Base-by-base conservation (phyloP, 2,888 invertebrate genomes). In the Prenolepis imparis region DNA sequence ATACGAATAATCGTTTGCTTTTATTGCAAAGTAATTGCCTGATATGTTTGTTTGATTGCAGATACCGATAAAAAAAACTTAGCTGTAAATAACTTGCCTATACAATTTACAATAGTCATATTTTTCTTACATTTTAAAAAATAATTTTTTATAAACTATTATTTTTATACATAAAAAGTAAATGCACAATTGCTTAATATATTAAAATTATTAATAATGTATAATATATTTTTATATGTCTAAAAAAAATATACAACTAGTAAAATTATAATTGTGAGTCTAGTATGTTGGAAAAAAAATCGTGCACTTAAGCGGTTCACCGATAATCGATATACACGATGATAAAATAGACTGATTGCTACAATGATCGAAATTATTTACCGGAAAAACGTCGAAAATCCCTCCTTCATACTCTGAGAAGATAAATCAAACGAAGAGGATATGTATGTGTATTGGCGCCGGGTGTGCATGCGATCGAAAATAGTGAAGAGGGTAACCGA, bases 371-470 rank as follows among this genome's bases (percentile, higher is more conserved):
- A 83, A 90, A 90, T 90, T 88, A 84, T 28, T 77, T 66, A 75
- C 67, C 63, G 81, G 78, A 68, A 73, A 88, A 86, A 59, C 73
- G 77, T 32, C 28, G 63, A 87, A 85, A 86, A 77, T 87, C 87
- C 84, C 84, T 87, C 77, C 70, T 84, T 72, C 85, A 63, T 66
- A 63, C 63, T 74, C 18, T 5, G 8, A 70, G 77, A 86, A 89
- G 85, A 92, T 92, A 93, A 93, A 93, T 93, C 92, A 92, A 90
- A 89, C 84, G 84, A 52, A 82, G 73, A 85, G 85, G 87, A 90
- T 87, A 85, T 85, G 81, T 68, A 78, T 59, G 84, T 44, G 81
- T 68, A 83, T 63, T 77, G 83, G 59, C 48, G 48, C 11, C 70
- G 67, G 81, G 82, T 84, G 85, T n/a, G 12, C 18, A 32, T 87